These are phyloP conservation scores for Parus major DNA, from an alignment of 2,113 vertebrate species.

Conservation along the genomic window DNA sequence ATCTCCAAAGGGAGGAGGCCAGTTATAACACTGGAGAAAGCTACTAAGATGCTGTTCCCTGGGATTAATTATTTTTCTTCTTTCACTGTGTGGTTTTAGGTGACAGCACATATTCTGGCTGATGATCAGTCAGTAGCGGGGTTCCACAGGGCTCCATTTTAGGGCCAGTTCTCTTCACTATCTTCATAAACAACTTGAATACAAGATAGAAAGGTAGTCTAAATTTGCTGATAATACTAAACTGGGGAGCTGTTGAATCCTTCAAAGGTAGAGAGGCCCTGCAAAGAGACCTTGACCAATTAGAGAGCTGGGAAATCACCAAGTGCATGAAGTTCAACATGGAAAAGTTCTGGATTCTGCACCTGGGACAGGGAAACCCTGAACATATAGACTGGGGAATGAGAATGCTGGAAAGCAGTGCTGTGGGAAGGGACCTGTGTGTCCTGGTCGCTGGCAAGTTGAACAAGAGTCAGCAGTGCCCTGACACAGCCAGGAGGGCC, in stretches of 20 bases:
- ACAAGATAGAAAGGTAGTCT: background rate
- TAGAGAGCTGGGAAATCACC: background rate
- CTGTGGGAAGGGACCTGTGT: background rate
- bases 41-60: background rate
- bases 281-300: background rate
- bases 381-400: background rate
- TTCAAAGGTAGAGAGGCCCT: background rate
- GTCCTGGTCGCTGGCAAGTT: background rate
- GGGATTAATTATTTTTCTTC: background rate
- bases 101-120: background rate
- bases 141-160: background rate
- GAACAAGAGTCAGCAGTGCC: background rate
- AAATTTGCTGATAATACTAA: background rate
- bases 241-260: background rate
- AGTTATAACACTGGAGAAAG: background rate
- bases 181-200: background rate
- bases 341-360: background rate
- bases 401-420: background rate
- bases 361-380: background rate
- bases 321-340: background rate
- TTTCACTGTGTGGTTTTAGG: background rate
- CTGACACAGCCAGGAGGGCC: background rate
- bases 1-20: background rate
- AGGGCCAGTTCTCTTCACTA: background rate
- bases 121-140: background rate